Base-by-base conservation (phyloP, 2,113 vertebrate genomes). In the Mormyrus iriodes region DNA sequence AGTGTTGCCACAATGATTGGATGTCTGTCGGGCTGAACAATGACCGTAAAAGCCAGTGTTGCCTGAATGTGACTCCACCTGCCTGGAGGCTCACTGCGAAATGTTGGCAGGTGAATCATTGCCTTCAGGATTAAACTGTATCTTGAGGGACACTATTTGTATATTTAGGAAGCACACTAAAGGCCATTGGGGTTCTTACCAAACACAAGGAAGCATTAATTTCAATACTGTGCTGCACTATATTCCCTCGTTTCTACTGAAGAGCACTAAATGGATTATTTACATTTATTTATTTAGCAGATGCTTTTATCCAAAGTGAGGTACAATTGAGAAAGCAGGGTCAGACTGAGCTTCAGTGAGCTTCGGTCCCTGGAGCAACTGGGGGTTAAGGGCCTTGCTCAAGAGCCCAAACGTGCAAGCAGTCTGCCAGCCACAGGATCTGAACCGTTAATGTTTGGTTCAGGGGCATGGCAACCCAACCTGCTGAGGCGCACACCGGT, bases 11-110 rank as follows among this genome's bases (percentile, higher is more conserved):
- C 27, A n/a, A 31, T 86, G 31, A 53, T 48, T 86, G n/a, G 27
- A 86, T 15, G 51, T 51, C 85, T 53, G 85, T 86, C 31, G 8
- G 51, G 9, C 24, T 49, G 84, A 51, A 51, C 84, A 19, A 85
- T 27, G n/a, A 51, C 85, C 27, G 85, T 86, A 35, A 35, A 86
- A 85, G n/a, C 83, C 44, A n/a, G 44, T 27, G 24, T 85, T 85
- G 44, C 44, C 83, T 85, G 83, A 85, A 85, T 85, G 48, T 85
- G 83, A 85, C 44, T 85, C 21, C 48, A 85, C 48, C 24, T 55
- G 51, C 6, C n/a, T 51, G 84, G 48, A 85, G 48, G n/a, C 84
- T 49, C 24, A 46, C 85, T 52, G n/a, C 12, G 48, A 85, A 86
- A 86, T 53, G 51, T 19, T 53, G 49, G 51, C 49, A 35, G 46